Conservation (phyloP, 2,113 vertebrate genomes). For the Rafetus swinhoei region DNA sequence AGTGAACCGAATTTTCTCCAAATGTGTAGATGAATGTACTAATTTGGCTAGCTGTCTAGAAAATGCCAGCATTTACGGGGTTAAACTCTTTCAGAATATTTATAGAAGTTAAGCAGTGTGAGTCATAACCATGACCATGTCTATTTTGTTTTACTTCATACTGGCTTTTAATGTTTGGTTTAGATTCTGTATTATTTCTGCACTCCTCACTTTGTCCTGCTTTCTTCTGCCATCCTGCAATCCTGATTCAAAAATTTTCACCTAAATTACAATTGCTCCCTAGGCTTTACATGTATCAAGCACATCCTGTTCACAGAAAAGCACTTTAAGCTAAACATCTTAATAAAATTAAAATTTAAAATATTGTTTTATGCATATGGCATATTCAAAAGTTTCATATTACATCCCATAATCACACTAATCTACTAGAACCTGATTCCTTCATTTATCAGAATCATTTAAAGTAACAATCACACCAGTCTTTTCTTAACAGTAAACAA, state of each 20-base stretch:
- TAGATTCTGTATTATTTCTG: background rate
- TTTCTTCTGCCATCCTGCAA: conserved; percentile 7
- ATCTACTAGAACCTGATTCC: background rate
- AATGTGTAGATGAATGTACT: background rate
- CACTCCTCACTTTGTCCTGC: background rate
- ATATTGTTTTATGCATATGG: background rate
- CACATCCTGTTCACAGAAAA: background rate
- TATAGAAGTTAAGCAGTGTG: background rate
- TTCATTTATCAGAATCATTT: conserved; percentile 54
- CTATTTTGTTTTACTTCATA: background rate
- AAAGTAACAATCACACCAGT: conserved; percentile 20
- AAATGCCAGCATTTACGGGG: background rate
- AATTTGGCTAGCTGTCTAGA: background rate
- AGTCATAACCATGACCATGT: background rate
- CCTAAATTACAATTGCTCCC: accelerated
- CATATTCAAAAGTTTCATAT: conserved; percentile 18
- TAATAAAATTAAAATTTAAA: background rate
- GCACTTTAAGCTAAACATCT: background rate
- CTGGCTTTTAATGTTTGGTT: background rate
- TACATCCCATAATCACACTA: conserved; percentile 25
- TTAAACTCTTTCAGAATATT: background rate
- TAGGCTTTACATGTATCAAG: conserved; percentile 14
- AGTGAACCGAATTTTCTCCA: background rate
- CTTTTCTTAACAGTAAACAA: conserved; percentile 18
- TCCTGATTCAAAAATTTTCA: background rate